Percentiles rank a stretch among this genome's conserved stretches.
These are phyloP conservation scores for Chymomyza procnemis DNA, from an alignment of 2,888 invertebrate species.

Conservation along the genomic window DNA sequence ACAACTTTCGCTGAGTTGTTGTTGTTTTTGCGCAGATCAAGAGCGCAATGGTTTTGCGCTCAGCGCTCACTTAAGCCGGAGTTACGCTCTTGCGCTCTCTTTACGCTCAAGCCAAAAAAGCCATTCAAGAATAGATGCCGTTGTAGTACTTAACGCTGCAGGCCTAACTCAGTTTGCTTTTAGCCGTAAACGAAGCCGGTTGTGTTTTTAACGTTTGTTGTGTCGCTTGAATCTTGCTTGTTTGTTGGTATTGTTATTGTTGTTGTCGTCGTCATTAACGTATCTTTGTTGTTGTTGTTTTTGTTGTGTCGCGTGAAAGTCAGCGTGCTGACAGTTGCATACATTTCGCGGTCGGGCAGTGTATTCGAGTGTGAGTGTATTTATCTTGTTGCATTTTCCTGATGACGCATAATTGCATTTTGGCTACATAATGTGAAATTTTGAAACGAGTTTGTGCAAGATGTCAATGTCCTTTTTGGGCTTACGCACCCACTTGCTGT, in stretches of 20 bases:
- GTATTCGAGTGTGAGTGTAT: constrained; percentile 17
- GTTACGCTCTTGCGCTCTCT: background rate
- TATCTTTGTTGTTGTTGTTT: background rate
- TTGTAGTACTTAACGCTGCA: constrained; percentile 28
- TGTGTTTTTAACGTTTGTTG: constrained; percentile 9
- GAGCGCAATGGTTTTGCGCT: constrained; percentile 21
- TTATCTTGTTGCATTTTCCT: constrained; percentile 32
- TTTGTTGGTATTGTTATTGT: background rate
- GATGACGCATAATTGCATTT: constrained; percentile 58
- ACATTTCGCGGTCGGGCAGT: constrained; percentile 29
- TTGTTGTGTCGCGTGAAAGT: constrained; percentile 44
- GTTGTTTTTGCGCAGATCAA: constrained; percentile 13
- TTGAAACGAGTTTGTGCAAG: constrained; percentile 8
- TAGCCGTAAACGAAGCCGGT: constrained; percentile 63
- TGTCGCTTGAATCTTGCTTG: background rate
- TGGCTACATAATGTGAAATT: constrained; percentile 1
- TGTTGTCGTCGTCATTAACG: constrained; percentile 4
- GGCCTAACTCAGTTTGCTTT: constrained; percentile 46
- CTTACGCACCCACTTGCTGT: constrained; percentile 29
- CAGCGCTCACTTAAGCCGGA: background rate
- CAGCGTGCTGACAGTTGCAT: constrained; percentile 35
- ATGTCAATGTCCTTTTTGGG: constrained; percentile 64
- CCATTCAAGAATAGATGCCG: background rate
- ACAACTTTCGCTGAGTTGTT: constrained; percentile 38
- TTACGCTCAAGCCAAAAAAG: background rate